phyloP scores from a whole-genome alignment of 2,888 invertebrate genomes.

The Pseudococcus jackbeardsleyi region DNA sequence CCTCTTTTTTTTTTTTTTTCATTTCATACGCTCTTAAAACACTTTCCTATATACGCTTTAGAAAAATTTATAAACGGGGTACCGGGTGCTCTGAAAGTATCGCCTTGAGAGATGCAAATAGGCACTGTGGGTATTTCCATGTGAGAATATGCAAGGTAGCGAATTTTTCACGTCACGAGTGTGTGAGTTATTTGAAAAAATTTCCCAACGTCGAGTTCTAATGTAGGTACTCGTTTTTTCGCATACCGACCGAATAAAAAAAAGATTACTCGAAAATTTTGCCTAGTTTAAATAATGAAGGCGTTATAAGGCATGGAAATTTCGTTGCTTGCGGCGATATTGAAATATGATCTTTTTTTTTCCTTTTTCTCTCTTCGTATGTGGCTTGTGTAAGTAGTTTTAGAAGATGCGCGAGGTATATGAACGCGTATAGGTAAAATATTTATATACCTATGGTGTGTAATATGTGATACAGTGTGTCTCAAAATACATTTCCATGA shows the following conservation, averaged over 20 bases:
- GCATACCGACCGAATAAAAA: slow-evolving; percentile 18
- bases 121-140: not conserved
- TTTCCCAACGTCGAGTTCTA: slow-evolving; percentile 2
- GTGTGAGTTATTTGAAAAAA: slow-evolving; percentile 19
- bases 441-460: too few relatives aligned
- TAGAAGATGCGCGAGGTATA: not conserved
- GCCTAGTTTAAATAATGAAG: slow-evolving; percentile 38
- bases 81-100: not conserved
- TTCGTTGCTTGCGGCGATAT: slow-evolving; percentile 26
- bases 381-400: not conserved
- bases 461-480: too few relatives aligned
- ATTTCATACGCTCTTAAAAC: slow-evolving; percentile 24
- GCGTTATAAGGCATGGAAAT: slow-evolving; percentile 29
- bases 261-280: slow-evolving; percentile 30
- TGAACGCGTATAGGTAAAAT: not conserved
- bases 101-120: not conserved
- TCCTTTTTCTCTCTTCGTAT: not conserved
- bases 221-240: slow-evolving; percentile 11
- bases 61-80: slow-evolving; percentile 9
- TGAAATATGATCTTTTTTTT: slow-evolving; percentile 26
- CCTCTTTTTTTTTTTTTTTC: not conserved
- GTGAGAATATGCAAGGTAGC: not conserved
- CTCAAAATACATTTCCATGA: too few relatives aligned
- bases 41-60: slow-evolving; percentile 20
- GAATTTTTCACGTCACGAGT: not conserved